Evolutionary conservation across 1,140 invertebrate species (phyloP).

Genomic region (Physella acuta): DNA sequence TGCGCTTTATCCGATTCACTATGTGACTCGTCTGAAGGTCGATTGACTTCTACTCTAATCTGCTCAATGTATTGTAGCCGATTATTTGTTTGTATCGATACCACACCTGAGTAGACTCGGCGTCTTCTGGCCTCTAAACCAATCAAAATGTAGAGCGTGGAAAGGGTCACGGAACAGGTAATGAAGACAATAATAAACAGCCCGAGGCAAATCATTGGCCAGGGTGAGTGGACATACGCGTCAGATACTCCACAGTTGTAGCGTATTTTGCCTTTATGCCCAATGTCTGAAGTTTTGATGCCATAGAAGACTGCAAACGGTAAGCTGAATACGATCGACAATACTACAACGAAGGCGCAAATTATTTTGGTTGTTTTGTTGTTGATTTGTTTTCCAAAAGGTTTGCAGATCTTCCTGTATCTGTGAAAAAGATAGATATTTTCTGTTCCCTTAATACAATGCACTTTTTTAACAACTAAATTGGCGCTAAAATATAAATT

Average conservation of each 20-base stretch:
- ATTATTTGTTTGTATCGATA: no score
- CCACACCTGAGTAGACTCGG: no score
- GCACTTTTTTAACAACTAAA: no score
- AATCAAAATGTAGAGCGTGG: background rate
- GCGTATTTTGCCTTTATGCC: background rate
- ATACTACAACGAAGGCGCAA: background rate
- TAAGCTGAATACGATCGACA: background rate
- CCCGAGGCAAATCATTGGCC: background rate
- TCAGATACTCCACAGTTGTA: slow-evolving; percentile 2
- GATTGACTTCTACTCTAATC: no score
- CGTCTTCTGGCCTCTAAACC: background rate
- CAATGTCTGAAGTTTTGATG: background rate
- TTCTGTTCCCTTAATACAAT: no score
- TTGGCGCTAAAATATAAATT: no score
- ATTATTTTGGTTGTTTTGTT: background rate
- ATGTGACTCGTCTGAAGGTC: no score
- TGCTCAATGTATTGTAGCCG: no score
- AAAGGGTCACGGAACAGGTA: background rate
- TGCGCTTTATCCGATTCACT: no score
- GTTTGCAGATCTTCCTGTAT: slow-evolving; percentile 3
- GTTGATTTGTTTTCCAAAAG: background rate
- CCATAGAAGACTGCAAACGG: slow-evolving; percentile 10
- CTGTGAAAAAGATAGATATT: background rate
- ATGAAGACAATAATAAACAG: background rate
- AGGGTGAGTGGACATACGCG: background rate